Base-by-base conservation (phyloP, 92 coral and sea anemone species). In the Phymanthus crucifer region DNA sequence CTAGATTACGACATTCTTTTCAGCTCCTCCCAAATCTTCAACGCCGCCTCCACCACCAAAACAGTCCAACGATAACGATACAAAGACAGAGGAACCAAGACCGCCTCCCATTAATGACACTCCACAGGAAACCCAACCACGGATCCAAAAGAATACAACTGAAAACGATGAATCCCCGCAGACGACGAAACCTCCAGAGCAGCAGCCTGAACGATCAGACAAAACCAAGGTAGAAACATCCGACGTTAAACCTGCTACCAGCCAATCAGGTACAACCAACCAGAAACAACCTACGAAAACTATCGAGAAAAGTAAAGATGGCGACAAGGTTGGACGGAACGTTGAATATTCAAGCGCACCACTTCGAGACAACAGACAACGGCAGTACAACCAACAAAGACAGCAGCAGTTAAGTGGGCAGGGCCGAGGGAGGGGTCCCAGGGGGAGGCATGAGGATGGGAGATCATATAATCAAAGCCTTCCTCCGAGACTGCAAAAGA, bases 401-500 rank as follows among this genome's bases (percentile, higher is more conserved):
- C 95, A 86, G 27, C 94, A 84, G 73, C 97, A 87, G 57, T 80
- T 80, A 24, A n/a, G 85, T 9, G 91, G 91, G 34, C 88, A 87
- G 77, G 73, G 82, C 6, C 75, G 87, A 38, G 92, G 92, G 70
- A 88, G 89, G 66, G 90, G 97, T 24, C 83, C 90, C 29, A 85
- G 86, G 75, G 92, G 94, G 57, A 85, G 93, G 40, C 89, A 90
- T 72, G 97, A 93, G 54, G 82, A 91, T 70, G 88, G 89, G 2
- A 72, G 92, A 36, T 75, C 85, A 31, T 83, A 89, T 48, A 89
- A 87, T 69, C 97, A 93, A 69, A 93, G 92, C 61, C 87, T 93
- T 26, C 97, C 97, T 31, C 97, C 97, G 37, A 83, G 97, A 43
- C 76, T 93, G 19, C 97, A 93, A 78, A 93, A 87, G 80, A 93